Base-by-base conservation (phyloP, 2,797 vertebrate species). In the Gallinago stenura region DNA sequence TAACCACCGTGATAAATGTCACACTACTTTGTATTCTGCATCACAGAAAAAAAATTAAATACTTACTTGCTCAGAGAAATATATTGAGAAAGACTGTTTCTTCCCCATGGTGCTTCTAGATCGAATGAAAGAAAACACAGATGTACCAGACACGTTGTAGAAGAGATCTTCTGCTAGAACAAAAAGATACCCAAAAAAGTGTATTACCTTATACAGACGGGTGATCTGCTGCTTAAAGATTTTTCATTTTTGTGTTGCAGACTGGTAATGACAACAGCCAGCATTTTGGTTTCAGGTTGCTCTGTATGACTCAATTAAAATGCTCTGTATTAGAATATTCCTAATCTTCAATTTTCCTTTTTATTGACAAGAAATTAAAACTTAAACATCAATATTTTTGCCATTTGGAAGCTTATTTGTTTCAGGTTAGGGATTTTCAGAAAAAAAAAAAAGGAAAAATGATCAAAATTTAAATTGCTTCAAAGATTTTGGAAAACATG, bases 21-120 rank as follows among this genome's bases (percentile, higher is more conserved):
- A 83, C 26, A 39, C 53, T 68, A 69, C 31, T 89, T 82, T 87
- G 64, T 91, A 80, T 87, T 90, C 56, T 64, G 48, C 68, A 70
- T 50, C 25, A 87, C 43, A 78, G 43, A 50, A 85, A 30, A 78
- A 78, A 65, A 68, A 28, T 15, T 21, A 87, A 93, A 57, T 43
- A 57, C 58, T 62, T 81, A 58, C 26, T 89, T 83, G 41, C 35
- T 87, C 17, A 50, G 89, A 73, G 87, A 96, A 90, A 90, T 87
- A 33, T 45, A 57, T 66, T 26, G 43, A 50, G 48, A 91, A 84
- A 88, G 81, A n/a, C 60, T 51, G 26, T 43, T n/a, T 35, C 68
- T 89, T 89, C 48, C 60, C 60, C 41, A 31, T 68, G 69, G 89
- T 93, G 71, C n/a, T 92, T 89, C 84, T 95, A 92, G 78, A 64